Conservation (phyloP, 2,888 invertebrate genomes). For the Ochropleura plecta region DNA sequence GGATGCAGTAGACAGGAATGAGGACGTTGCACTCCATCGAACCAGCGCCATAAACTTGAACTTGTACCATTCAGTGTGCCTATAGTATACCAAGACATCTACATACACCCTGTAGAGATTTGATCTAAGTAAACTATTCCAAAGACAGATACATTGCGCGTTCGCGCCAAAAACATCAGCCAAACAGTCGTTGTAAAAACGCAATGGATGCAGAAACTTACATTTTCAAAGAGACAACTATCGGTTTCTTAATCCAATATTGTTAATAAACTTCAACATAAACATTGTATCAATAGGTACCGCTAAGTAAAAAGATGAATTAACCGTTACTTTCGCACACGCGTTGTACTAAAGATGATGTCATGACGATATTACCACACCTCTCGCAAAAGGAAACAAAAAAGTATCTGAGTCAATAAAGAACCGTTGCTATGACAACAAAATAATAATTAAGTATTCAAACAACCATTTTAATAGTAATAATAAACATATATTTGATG, state of each 20-base stretch:
- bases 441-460: slow-evolving; percentile 36
- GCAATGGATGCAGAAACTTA: not conserved
- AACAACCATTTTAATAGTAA: slow-evolving; percentile 20
- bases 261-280: slow-evolving; percentile 10
- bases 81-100: slow-evolving; percentile 39
- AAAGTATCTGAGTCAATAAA: slow-evolving; percentile 25
- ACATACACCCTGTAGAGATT: slow-evolving; percentile 24
- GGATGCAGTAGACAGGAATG: slow-evolving; percentile 77
- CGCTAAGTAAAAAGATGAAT: not conserved
- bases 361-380: slow-evolving; percentile 23
- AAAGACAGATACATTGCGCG: slow-evolving; percentile 13
- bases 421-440: slow-evolving; percentile 35
- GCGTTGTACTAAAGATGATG: slow-evolving; percentile 26
- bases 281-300: slow-evolving; percentile 13
- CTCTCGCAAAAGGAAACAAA: slow-evolving; percentile 18
- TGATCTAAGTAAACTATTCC: slow-evolving; percentile 7
- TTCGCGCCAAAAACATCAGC: not conserved
- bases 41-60: slow-evolving; percentile 67
- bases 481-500: slow-evolving; percentile 8
- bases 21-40: slow-evolving; percentile 79
- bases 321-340: slow-evolving; percentile 48
- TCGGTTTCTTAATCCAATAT: not conserved
- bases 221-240: not conserved
- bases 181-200: not conserved
- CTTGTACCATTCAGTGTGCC: slow-evolving; percentile 65